Conservation (phyloP, 1,140 invertebrate species). For the Saxidomus purpurata region DNA sequence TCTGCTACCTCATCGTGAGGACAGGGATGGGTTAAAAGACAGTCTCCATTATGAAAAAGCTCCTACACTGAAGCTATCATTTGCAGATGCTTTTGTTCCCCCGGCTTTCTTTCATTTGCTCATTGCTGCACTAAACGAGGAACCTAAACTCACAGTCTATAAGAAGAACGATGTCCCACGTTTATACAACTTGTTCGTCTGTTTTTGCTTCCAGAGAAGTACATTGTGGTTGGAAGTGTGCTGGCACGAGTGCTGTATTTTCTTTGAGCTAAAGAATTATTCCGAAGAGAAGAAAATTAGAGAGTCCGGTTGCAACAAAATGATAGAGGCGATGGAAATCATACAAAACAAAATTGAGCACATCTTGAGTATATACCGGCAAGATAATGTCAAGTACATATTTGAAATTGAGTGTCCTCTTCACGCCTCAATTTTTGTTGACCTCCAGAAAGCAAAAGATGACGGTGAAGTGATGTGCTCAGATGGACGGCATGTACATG, state of each 20-base stretch:
- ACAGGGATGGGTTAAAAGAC: background rate
- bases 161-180: background rate
- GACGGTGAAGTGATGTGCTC: conserved; percentile 31
- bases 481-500: background rate
- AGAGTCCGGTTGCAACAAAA: background rate
- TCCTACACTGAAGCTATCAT: background rate
- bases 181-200: background rate
- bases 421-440: background rate
- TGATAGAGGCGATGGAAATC: background rate
- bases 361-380: background rate
- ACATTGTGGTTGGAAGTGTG: conserved; percentile 15
- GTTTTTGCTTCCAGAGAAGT: background rate
- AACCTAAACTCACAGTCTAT: background rate
- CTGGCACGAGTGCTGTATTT: conserved; percentile 10
- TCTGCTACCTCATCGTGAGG: background rate
- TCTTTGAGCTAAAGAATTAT: conserved; percentile 39
- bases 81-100: conserved; percentile 14
- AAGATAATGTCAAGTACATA: background rate
- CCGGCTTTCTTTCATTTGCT: conserved; percentile 37
- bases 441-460: background rate
- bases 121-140: background rate
- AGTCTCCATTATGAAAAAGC: background rate
- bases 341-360: background rate
- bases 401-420: conserved; percentile 32
- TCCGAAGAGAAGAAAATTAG: background rate